Base-by-base conservation (phyloP, 2,113 vertebrate genomes). In the Hippopotamus amphibius region DNA sequence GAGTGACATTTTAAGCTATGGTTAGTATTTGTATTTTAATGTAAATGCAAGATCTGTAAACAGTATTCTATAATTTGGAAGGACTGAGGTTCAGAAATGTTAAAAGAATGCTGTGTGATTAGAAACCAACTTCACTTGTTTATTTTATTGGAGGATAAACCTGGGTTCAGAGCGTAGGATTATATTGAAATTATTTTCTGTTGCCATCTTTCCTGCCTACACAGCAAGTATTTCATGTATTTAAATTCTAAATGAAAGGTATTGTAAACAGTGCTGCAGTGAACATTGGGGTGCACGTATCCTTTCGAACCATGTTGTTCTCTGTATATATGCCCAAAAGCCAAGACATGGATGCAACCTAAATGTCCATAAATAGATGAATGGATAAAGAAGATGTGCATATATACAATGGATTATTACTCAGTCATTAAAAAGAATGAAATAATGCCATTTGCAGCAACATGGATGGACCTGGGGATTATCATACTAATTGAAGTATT, bases 101-200 rank as follows among this genome's bases (percentile, higher is more conserved):
- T 91, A 55, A 92, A 66, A 92, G 69, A 95, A 93, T 72, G n/a
- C 26, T 95, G 37, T 21, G 2, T 96, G 94, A 33, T 74, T 90
- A 95, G 77, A 85, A 79, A 88, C 26, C 19, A 88, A 7, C 10
- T 89, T 91, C 15, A 88, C 46, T 79, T 79, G 65, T 43, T 90
- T 81, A 94, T 57, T 77, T 93, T 85, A 72, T 86, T 17, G 86
- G 46, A 76, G 53, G 90, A 26, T 26, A 88, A 41, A 72, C 85
- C 83, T 76, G 50, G 50, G n/a, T 77, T 95, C 55, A 94, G 48
- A 95, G 26, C 12, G 82, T 85, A 86, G 43, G 14, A 63, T 74
- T 88, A 76, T 80, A 77, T 65, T 81, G 48, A 95, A 96, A 89
- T 92, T 97, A 95, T 61, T 94, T 97, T 96, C 12, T 94, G 0